A percentile compares a stretch with the other conserved stretches of the same genome.
Conservation (phyloP, 2,113 vertebrate genomes). For the Oreochromis spilurus region DNA sequence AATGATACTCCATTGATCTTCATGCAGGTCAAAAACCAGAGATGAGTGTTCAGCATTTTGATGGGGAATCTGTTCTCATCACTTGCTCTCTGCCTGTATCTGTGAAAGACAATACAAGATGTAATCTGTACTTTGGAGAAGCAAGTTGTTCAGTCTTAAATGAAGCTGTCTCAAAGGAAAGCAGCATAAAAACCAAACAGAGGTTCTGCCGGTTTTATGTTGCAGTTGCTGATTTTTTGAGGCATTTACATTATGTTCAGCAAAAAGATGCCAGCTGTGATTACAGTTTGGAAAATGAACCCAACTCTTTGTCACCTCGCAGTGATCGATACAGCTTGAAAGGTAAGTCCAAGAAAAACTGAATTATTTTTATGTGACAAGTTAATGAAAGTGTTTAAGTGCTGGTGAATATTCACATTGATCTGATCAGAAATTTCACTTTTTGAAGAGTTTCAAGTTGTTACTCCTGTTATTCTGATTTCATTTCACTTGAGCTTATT, state of each 20-base stretch:
- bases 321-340: background rate
- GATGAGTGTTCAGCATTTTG: rapidly evolving
- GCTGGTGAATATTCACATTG: too few species aligned
- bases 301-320: background rate
- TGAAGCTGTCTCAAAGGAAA: rapidly evolving
- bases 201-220: background rate
- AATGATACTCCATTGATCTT: background rate
- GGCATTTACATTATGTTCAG: rapidly evolving
- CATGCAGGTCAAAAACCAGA: background rate
- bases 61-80: rapidly evolving
- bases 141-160: rapidly evolving
- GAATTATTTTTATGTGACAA: background rate
- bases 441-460: too few species aligned
- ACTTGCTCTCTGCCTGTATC: background rate
- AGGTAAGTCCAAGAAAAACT: background rate
- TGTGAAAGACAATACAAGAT: background rate
- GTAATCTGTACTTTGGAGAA: constrained; percentile 22
- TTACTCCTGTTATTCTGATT: too few species aligned
- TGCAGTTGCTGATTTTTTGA: background rate
- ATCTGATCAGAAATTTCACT: too few species aligned
- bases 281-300: background rate
- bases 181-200: rapidly evolving
- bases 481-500: too few species aligned
- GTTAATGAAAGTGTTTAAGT: too few species aligned
- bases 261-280: constrained; percentile 8